Evolutionary conservation across 1,140 invertebrate genomes (phyloP).

Genomic region (Ips nitidus): DNA sequence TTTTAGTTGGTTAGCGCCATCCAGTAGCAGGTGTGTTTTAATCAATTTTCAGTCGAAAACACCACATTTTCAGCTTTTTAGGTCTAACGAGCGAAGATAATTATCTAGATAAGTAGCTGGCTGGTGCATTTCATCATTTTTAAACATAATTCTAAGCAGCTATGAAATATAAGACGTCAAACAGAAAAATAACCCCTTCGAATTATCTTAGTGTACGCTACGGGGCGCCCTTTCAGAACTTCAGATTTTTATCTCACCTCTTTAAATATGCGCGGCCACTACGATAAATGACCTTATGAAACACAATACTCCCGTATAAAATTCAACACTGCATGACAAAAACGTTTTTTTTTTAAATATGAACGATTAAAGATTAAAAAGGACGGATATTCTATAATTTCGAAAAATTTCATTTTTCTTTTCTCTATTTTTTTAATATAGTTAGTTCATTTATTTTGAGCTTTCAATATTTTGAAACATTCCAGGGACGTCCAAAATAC

Average conservation of each 20-base stretch:
- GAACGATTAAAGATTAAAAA: constrained; percentile 3
- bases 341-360: constrained; percentile 10
- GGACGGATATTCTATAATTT: too few relatives aligned
- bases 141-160: constrained; percentile 17
- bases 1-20: too few relatives aligned
- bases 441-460: too few relatives aligned
- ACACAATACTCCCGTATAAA: constrained; percentile 31
- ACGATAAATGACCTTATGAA: constrained; percentile 32
- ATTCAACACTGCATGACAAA: constrained; percentile 28
- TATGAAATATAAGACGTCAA: constrained; percentile 37
- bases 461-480: too few relatives aligned
- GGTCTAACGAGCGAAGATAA: constrained; percentile 22
- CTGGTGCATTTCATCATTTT: constrained; percentile 24
- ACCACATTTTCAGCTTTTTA: constrained; percentile 21
- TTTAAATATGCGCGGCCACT: constrained; percentile 26
- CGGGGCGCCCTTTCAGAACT: constrained; percentile 27
- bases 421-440: too few relatives aligned
- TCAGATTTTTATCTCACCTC: constrained; percentile 26
- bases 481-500: too few relatives aligned
- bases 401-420: too few relatives aligned
- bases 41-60: constrained; percentile 27
- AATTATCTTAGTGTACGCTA: constrained; percentile 23
- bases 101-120: constrained; percentile 24
- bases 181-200: constrained; percentile 32
- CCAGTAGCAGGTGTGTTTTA: constrained; percentile 13